Percentiles rank a stretch among this genome's conserved stretches.
Conservation (phyloP, 2,797 vertebrate genomes). For the Xiphophorus birchmanni region DNA sequence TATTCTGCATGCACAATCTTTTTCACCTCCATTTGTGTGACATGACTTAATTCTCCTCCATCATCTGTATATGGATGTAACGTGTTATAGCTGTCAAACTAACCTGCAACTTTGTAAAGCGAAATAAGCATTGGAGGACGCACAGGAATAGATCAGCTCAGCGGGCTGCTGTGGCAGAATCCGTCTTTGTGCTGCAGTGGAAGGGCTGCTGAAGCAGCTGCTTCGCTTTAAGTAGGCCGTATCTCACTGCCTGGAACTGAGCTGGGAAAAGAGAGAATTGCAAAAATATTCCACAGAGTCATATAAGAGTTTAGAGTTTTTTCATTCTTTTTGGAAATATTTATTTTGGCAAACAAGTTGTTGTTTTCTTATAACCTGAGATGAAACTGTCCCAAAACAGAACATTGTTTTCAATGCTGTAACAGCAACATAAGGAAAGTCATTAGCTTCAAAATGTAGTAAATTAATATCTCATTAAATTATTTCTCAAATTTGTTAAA, state of each 20-base stretch:
- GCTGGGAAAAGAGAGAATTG: neutral
- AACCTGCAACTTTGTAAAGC: constrained; percentile 54
- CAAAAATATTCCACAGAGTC: neutral
- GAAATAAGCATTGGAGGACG: constrained; percentile 35
- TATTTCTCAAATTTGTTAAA: neutral
- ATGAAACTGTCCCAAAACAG: neutral
- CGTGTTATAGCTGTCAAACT: constrained; percentile 47
- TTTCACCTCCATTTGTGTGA: constrained; percentile 43
- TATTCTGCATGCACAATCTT: constrained; percentile 19
- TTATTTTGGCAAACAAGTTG: neutral
- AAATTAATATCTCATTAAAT: neutral
- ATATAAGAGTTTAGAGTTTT: neutral
- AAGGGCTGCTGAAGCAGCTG: constrained; percentile 37
- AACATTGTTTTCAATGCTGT: neutral
- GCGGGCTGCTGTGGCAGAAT: constrained; percentile 19
- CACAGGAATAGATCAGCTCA: constrained; percentile 37
- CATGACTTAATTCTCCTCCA: constrained; percentile 46
- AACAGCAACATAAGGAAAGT: neutral
- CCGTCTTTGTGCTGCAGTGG: constrained; percentile 16
- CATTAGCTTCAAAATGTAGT: neutral
- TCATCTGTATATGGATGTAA: constrained; percentile 40
- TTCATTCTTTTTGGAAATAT: neutral
- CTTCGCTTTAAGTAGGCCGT: constrained; percentile 18
- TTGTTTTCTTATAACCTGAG: neutral
- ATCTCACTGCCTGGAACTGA: constrained; percentile 4